Evolutionary conservation across 2,888 invertebrate genomes (phyloP).

Genomic region (Hyppa rectilinea): DNA sequence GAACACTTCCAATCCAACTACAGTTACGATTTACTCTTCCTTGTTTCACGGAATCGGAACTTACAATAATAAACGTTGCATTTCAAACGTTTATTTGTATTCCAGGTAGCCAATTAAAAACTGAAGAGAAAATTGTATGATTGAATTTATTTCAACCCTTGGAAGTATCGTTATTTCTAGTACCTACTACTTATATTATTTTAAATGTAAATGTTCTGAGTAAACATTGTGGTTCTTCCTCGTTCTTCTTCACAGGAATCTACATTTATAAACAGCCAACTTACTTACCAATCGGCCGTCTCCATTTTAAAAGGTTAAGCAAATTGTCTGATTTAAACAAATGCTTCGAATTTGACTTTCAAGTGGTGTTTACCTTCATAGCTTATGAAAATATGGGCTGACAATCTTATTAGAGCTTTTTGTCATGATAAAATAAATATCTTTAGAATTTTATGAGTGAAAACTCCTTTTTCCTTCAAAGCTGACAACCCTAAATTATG

Average conservation of each 20-base stretch:
- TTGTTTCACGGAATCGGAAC: constrained; percentile 6
- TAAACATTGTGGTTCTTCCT: neutral
- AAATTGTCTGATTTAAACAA: constrained; percentile 20
- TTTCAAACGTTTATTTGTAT: constrained; percentile 4
- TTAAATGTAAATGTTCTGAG: neutral
- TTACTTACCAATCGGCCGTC: neutral
- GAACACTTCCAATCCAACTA: neutral
- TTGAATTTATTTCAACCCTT: neutral
- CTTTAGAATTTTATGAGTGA: constrained; percentile 5
- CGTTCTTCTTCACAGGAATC: neutral
- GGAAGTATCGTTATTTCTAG: neutral
- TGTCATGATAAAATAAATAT: neutral
- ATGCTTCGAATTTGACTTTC: constrained; percentile 24
- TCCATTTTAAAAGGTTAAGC: constrained; percentile 15
- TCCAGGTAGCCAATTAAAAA: neutral
- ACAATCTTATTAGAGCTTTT: neutral
- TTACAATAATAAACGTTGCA: neutral
- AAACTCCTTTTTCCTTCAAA: constrained; percentile 36
- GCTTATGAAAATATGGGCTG: constrained; percentile 16
- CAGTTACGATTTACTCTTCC: neutral
- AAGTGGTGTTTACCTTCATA: constrained; percentile 1
- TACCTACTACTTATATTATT: constrained; percentile 5
- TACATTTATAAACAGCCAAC: neutral
- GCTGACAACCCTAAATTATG: constrained; percentile 29
- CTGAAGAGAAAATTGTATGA: constrained; percentile 7